phyloP scores from a whole-genome alignment of 2,797 vertebrate species.

The Bradypus variegatus region DNA sequence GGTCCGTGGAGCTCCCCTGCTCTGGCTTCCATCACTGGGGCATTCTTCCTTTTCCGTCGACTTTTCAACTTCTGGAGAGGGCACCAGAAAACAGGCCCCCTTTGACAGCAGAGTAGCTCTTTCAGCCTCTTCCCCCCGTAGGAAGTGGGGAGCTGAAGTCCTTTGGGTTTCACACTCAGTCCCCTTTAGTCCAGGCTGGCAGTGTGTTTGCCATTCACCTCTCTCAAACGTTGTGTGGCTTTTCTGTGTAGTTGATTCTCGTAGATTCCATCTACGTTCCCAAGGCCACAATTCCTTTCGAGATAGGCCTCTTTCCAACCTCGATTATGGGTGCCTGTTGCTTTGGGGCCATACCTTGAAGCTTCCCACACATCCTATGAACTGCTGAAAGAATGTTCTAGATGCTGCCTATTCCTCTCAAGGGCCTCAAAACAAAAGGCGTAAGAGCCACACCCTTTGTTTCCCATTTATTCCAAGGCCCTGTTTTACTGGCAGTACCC shows the following conservation, averaged over 20 bases:
- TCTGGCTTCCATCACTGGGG: not conserved
- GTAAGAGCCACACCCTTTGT: too few relatives aligned
- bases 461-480: not conserved
- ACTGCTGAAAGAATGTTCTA: not conserved
- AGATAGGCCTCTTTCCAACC: not conserved
- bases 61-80: not conserved
- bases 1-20: accelerated
- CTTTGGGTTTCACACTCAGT: not conserved
- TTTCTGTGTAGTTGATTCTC: not conserved
- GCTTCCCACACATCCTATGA: not conserved
- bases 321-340: not conserved
- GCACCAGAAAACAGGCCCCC: not conserved
- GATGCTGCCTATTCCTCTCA: not conserved
- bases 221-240: not conserved
- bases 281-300: not conserved
- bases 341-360: not conserved
- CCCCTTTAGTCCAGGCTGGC: not conserved
- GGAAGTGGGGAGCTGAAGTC: not conserved
- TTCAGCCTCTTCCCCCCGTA: not conserved
- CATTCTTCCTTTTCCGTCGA: not conserved
- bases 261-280: not conserved
- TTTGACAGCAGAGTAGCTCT: not conserved
- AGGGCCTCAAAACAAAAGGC: not conserved
- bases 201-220: too few relatives aligned
- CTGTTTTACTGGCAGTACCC: not conserved